Percentiles rank a stretch among this genome's conserved stretches.
Conservation (phyloP, 2,113 vertebrate genomes). For the Nicator chloris region DNA sequence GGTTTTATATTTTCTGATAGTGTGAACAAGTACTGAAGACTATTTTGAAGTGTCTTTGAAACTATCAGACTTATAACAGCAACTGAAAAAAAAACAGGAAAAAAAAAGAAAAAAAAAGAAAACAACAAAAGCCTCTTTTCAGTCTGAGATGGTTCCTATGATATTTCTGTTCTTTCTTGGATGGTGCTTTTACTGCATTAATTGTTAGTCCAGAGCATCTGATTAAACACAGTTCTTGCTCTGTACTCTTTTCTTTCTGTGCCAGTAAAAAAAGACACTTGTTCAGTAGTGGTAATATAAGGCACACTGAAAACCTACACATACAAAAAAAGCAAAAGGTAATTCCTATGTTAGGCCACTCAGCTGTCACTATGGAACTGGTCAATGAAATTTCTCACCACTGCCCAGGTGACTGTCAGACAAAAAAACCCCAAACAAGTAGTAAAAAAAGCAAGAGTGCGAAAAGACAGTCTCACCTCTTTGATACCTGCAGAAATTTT, state of each 20-base stretch:
- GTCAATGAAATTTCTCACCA: not conserved
- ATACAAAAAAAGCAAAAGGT: not conserved
- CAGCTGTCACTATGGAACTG: not conserved
- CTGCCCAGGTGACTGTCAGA: not conserved
- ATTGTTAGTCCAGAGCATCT: constrained; percentile 41
- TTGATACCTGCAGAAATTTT: not conserved
- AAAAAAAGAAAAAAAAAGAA: not conserved
- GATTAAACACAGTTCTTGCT: constrained; percentile 51
- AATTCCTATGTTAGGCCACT: not conserved
- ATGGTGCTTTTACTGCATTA: constrained; percentile 71
- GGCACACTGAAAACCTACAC: not conserved
- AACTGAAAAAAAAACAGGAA: not conserved
- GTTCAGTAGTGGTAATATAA: not conserved
- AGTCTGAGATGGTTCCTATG: constrained; percentile 31
- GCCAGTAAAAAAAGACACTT: constrained; percentile 39
- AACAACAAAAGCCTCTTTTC: constrained; percentile 33
- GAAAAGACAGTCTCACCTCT: not conserved
- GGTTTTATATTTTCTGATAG: constrained; percentile 54
- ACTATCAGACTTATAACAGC: constrained; percentile 26
- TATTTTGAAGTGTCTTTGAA: constrained; percentile 63
- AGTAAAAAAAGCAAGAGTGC: not conserved
- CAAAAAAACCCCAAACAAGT: not conserved
- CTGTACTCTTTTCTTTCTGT: constrained; percentile 76
- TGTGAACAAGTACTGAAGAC: constrained; percentile 23
- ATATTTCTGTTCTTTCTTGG: constrained; percentile 48